Percentiles rank a stretch among this genome's conserved stretches.
phyloP scores from a whole-genome alignment of 2,888 invertebrate species.

The Melangyna quadrimaculata region DNA sequence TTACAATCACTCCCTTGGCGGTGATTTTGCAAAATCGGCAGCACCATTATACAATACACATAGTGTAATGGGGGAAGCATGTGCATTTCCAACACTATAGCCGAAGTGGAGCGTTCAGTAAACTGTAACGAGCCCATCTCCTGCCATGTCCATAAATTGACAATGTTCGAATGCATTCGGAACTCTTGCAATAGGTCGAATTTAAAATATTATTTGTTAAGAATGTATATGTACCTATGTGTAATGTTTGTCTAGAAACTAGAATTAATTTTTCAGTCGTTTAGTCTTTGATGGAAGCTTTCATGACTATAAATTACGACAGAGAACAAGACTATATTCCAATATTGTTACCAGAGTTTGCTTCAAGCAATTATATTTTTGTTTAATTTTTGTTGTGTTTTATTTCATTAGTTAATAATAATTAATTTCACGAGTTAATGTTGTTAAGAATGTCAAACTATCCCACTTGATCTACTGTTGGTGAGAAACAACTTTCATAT shows the following conservation, averaged over 20 bases:
- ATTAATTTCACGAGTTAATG: too few relatives aligned
- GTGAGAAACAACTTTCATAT: too few relatives aligned
- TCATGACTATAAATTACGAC: neutral
- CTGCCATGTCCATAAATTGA: neutral
- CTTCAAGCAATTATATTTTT: too few relatives aligned
- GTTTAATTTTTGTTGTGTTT: too few relatives aligned
- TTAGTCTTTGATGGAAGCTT: neutral
- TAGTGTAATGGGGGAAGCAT: neutral
- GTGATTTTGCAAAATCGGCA: conserved; percentile 4
- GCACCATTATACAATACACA: neutral
- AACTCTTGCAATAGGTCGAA: neutral
- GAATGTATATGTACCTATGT: neutral
- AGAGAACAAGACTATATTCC: neutral
- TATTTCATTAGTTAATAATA: too few relatives aligned
- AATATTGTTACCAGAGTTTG: neutral
- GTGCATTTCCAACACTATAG: conserved; percentile 4
- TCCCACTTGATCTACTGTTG: too few relatives aligned
- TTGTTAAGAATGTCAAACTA: too few relatives aligned
- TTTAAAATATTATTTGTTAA: neutral
- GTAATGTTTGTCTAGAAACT: neutral
- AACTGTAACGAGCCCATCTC: neutral
- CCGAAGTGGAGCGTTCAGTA: neutral
- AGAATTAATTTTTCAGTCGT: neutral
- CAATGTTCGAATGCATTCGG: neutral
- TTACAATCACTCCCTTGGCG: conserved; percentile 18